phyloP scores from a whole-genome alignment of 2,888 invertebrate species.

The Cerastis rubricosa region DNA sequence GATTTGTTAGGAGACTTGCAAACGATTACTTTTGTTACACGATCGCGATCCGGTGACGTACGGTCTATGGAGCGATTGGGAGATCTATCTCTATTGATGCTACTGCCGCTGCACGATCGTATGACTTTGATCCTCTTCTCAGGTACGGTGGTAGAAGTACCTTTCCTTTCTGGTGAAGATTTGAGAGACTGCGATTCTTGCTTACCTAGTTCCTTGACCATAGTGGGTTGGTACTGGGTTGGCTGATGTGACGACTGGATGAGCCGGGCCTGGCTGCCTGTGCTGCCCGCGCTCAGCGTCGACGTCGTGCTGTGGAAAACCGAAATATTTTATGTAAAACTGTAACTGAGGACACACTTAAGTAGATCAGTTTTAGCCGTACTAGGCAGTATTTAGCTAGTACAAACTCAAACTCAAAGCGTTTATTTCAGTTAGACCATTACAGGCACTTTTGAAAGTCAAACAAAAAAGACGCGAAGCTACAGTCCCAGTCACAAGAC shows the following conservation, averaged over 20 bases:
- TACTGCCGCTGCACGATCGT: constrained; percentile 90
- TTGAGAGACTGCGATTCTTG: constrained; percentile 89
- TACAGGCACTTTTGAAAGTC: no score
- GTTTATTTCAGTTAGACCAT: no score
- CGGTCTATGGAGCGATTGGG: constrained; percentile 81
- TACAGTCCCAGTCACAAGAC: no score
- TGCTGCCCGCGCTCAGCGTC: constrained; percentile 98
- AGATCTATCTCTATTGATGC: constrained; percentile 86
- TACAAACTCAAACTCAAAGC: no score
- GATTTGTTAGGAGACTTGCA: constrained; percentile 89
- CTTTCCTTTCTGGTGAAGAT: constrained; percentile 87
- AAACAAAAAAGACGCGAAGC: no score
- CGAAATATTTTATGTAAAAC: constrained; percentile 23
- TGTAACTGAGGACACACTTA: neutral
- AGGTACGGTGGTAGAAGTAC: constrained; percentile 67
- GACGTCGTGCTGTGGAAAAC: constrained; percentile 95
- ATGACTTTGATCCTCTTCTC: constrained; percentile 87
- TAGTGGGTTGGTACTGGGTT: constrained; percentile 96
- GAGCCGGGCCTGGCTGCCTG: constrained; percentile 97
- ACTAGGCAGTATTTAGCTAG: neutral
- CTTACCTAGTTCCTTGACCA: constrained; percentile 97
- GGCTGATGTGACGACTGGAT: constrained; percentile 98
- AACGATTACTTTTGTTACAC: constrained; percentile 88
- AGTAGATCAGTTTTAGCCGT: neutral
- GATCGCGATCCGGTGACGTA: constrained; percentile 84